A percentile compares a stretch with the other conserved stretches of the same genome.
Conservation (phyloP, 2,113 vertebrate species). For the Zootoca vivipara region DNA sequence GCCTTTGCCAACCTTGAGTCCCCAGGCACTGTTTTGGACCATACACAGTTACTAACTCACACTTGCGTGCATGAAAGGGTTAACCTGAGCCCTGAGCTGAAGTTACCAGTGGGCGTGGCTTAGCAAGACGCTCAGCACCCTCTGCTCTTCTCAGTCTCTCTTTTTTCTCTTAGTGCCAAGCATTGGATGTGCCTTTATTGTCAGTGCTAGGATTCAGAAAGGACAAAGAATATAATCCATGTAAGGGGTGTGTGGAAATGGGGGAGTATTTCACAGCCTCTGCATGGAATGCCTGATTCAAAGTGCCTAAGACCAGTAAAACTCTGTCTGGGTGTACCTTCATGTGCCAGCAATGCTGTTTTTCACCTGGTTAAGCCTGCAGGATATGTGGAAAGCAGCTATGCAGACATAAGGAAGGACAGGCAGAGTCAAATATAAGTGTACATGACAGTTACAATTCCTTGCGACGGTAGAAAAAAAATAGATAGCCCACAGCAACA, state of each 20-base stretch:
- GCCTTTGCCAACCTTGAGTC: too few species aligned
- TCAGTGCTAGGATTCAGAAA: not conserved
- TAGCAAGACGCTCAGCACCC: too few species aligned
- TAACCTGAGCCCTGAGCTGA: too few species aligned
- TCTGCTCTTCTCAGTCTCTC: too few species aligned
- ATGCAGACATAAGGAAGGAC: conserved; percentile 39
- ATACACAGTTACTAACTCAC: too few species aligned
- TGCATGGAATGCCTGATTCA: not conserved
- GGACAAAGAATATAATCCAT: not conserved
- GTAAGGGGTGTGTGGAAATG: too few species aligned
- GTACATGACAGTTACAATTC: conserved; percentile 67
- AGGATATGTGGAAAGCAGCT: conserved; percentile 44
- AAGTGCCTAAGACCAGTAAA: not conserved
- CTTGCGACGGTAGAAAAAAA: conserved; percentile 59
- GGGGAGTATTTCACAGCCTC: not conserved
- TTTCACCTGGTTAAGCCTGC: conserved; percentile 16
- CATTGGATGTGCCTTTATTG: too few species aligned
- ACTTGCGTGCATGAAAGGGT: too few species aligned
- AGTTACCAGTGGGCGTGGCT: too few species aligned
- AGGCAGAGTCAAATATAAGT: conserved; percentile 67
- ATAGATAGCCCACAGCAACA: conserved; percentile 59
- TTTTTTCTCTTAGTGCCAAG: too few species aligned
- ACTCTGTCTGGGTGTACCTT: not conserved
- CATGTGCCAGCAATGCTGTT: not conserved
- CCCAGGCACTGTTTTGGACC: too few species aligned